Base-by-base conservation (phyloP, 2,113 vertebrate genomes). In the Psammodynastes pulverulentus region DNA sequence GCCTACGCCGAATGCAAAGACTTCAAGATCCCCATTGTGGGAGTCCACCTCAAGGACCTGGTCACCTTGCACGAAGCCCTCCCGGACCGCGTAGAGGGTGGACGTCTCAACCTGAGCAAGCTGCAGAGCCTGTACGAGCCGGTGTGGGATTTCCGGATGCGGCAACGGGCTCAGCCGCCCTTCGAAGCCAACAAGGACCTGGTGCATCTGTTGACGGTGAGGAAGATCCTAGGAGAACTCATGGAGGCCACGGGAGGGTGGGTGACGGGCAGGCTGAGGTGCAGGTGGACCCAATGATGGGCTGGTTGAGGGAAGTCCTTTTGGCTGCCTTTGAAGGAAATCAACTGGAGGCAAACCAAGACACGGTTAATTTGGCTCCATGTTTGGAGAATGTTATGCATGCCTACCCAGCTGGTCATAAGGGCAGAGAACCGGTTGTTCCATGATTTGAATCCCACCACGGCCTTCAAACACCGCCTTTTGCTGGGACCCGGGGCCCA, bases 31-130 rank as follows among this genome's bases (percentile, higher is more conserved):
- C 98, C 98, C 46, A 98, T 99, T 43, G 96, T 99, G 67, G 98
- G 98, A 0, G 98, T 99, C n/a, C 98, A 99, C 93, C 98, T 99
- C 46, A 99, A 99, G 96, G 98, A 99, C 86, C 97, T 99, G 92
- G 98, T 99, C 94, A 98, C 98, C 0, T 95, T 99, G 94, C 98
- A 99, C 0, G 98, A 99, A 94, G 98, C 98, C 0, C 95, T 98
- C 95, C 98, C 98, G 0, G 97, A 98, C 95, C 98, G 97, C 93
- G 89, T 99, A 26, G 97, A 98, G 0, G 98, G 97, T 1, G 98
- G 98, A 45, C 98, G 98, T 90, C 98, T 99, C 94, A 98, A 99
- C 96, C 95, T 99, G 85, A 96, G 97, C 96, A 99, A 99, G 92
- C 96, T 99, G 86, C 98, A 99, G 92, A 98, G 98, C 89, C 97